Conservation (phyloP, 2,888 invertebrate genomes). For the Apodemia duryi region DNA sequence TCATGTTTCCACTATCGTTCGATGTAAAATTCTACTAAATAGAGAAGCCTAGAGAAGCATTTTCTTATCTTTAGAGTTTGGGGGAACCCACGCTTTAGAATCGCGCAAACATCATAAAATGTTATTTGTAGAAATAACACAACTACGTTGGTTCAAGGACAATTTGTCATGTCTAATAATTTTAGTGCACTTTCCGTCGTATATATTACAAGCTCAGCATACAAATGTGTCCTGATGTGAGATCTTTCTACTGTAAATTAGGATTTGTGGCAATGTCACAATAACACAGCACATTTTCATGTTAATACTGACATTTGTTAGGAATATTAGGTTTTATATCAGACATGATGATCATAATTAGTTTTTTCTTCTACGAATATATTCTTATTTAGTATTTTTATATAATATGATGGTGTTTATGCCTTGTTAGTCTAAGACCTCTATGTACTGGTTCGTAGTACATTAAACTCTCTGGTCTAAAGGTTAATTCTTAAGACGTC, state of each 20-base stretch:
- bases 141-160: neutral
- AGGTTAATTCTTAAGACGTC: too few species aligned
- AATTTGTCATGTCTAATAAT: neutral
- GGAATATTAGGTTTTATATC: neutral
- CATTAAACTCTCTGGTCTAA: too few species aligned
- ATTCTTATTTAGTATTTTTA: too few species aligned
- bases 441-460: too few species aligned
- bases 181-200: slow-evolving; percentile 10
- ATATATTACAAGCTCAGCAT: neutral
- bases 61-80: too few species aligned
- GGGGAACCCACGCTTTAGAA: too few species aligned
- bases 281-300: slow-evolving; percentile 7
- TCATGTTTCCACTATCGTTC: too few species aligned
- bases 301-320: neutral
- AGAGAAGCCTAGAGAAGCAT: too few species aligned
- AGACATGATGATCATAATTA: neutral
- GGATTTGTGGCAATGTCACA: neutral
- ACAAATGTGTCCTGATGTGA: slow-evolving; percentile 10
- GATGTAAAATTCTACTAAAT: too few species aligned
- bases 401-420: too few species aligned
- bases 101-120: neutral
- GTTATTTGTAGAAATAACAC: neutral
- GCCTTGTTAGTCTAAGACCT: too few species aligned
- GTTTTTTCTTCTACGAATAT: too few species aligned
- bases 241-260: neutral